Conservation (phyloP, 2,888 invertebrate species). For the Drosophila borborema region DNA sequence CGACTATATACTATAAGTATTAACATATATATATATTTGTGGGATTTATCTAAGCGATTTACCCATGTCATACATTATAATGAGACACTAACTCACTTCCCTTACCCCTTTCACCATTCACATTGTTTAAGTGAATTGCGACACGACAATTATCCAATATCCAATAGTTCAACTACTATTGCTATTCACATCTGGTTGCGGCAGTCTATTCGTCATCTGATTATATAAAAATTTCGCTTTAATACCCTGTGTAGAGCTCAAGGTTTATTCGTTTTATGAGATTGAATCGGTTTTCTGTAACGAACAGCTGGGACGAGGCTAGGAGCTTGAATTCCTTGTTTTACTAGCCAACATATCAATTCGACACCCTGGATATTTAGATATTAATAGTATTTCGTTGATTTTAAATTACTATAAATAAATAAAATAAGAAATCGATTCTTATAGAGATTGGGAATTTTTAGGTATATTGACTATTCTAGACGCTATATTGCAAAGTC, state of each 20-base stretch:
- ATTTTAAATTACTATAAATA: too few species aligned
- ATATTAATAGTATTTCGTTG: not conserved
- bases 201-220: not conserved
- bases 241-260: slow-evolving; percentile 1
- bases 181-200: not conserved
- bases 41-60: slow-evolving; percentile 2
- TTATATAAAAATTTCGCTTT: not conserved
- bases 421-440: too few species aligned
- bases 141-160: slow-evolving; percentile 3
- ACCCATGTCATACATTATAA: slow-evolving; percentile 9
- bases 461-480: too few species aligned
- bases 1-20: not conserved
- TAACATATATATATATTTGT: not conserved
- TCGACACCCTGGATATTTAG: not conserved
- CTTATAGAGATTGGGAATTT: too few species aligned
- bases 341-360: not conserved
- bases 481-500: too few species aligned
- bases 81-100: not conserved
- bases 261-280: not conserved
- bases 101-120: not conserved
- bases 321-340: not conserved
- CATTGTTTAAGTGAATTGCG: slow-evolving; percentile 7
- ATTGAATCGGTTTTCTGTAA: not conserved
- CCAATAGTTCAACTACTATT: not conserved
- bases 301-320: not conserved